Conservation (phyloP, 2,888 invertebrate genomes). For the Micoletzkya japonica region DNA sequence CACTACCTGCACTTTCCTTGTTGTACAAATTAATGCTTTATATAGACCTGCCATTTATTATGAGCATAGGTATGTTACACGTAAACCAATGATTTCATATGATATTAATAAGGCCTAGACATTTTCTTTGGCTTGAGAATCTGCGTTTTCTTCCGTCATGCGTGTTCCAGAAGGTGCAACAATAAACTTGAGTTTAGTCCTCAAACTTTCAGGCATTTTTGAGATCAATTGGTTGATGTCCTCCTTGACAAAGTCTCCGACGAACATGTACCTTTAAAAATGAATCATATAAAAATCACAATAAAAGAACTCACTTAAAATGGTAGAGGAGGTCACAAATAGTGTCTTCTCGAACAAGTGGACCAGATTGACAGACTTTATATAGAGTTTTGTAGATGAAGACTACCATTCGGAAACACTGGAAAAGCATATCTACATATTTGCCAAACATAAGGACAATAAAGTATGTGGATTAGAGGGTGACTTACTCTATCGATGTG, state of each 20-base stretch:
- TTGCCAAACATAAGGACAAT: not conserved
- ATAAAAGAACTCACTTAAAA: slow-evolving; percentile 10
- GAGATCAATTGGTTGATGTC: slow-evolving; percentile 19
- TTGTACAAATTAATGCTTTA: too few relatives aligned
- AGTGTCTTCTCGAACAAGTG: slow-evolving; percentile 8
- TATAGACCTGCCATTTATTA: too few relatives aligned
- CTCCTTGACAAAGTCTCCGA: slow-evolving; percentile 21
- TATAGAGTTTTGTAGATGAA: slow-evolving; percentile 12
- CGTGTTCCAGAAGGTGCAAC: slow-evolving; percentile 10
- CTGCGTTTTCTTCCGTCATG: not conserved
- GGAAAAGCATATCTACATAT: too few relatives aligned
- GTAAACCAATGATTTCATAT: too few relatives aligned
- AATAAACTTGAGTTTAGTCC: slow-evolving; percentile 23
- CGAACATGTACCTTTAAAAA: slow-evolving; percentile 22
- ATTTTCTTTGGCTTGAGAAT: slow-evolving; percentile 9
- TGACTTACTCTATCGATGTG: slow-evolving; percentile 22
- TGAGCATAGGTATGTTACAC: too few relatives aligned
- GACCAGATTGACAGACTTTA: not conserved
- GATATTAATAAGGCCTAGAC: too few relatives aligned
- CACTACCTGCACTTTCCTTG: too few relatives aligned
- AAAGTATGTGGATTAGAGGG: not conserved
- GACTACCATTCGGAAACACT: slow-evolving; percentile 29
- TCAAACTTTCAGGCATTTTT: slow-evolving; percentile 9
- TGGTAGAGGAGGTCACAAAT: slow-evolving; percentile 28
- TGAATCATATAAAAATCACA: not conserved